A percentile compares a stretch with the other conserved stretches of the same genome.
These are phyloP conservation scores for Volucella inflata DNA, from an alignment of 2,888 invertebrate species.

Conservation along the genomic window DNA sequence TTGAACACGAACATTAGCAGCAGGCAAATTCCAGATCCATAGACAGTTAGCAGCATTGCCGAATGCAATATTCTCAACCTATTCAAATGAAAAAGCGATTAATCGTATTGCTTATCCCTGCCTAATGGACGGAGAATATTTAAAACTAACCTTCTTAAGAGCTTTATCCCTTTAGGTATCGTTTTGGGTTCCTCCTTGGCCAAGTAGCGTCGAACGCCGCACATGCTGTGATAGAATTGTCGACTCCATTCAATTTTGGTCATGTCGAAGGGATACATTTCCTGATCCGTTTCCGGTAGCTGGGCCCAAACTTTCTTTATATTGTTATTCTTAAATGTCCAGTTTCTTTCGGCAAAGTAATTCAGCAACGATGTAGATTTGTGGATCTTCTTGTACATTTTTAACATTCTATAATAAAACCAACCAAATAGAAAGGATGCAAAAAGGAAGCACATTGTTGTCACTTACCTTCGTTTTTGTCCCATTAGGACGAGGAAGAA, in stretches of 20 bases:
- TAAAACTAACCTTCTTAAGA: conserved; percentile 85
- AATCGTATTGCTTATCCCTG: conserved; percentile 18
- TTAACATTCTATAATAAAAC: conserved; percentile 87
- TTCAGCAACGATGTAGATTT: conserved; percentile 89
- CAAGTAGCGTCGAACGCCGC: conserved; percentile 90
- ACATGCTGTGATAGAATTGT: conserved; percentile 85
- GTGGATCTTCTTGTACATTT: conserved; percentile 91
- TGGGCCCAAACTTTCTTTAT: conserved; percentile 83
- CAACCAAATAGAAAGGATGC: conserved; percentile 18
- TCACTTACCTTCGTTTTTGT: conserved; percentile 84
- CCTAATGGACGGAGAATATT: neutral
- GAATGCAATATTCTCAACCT: conserved; percentile 79
- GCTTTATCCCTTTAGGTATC: conserved; percentile 86
- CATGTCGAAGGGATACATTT: conserved; percentile 90
- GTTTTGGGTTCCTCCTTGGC: conserved; percentile 91
- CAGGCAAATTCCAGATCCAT: conserved; percentile 71
- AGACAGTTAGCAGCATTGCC: conserved; percentile 76
- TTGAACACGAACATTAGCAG: conserved; percentile 72
- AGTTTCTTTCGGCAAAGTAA: conserved; percentile 90
- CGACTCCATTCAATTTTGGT: conserved; percentile 87
- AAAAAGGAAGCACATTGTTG: conserved; percentile 2
- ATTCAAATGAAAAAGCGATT: conserved; percentile 16
- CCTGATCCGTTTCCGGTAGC: conserved; percentile 82
- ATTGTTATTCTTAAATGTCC: conserved; percentile 88
- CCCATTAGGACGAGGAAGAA: conserved; percentile 85